Evolutionary conservation across 64 coral and sea anemone genomes (phyloP).

Genomic region (Astreopora myriophthalma): DNA sequence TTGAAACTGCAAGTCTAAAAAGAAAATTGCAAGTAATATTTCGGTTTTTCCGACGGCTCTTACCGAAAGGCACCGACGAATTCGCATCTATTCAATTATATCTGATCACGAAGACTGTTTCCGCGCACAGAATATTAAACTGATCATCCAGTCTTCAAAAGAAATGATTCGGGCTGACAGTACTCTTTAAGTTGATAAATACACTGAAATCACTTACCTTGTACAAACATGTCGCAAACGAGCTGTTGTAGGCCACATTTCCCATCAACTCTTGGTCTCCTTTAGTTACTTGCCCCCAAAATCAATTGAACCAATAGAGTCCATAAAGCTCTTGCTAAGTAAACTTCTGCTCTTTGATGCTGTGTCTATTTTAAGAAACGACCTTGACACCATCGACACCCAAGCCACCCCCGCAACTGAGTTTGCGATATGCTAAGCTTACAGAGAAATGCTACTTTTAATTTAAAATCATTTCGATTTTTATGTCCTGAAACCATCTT

Average conservation of each 20-base stretch:
- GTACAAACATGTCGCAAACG: background rate
- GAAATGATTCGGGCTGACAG: background rate
- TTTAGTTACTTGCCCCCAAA: background rate
- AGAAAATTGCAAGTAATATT: background rate
- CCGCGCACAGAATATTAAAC: too few relatives aligned
- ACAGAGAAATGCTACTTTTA: too few relatives aligned
- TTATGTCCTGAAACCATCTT: too few relatives aligned
- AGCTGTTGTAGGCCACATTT: slow-evolving; percentile 1
- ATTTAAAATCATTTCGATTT: too few relatives aligned
- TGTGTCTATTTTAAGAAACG: too few relatives aligned
- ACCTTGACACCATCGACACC: too few relatives aligned
- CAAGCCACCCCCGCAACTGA: too few relatives aligned
- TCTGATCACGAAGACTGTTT: too few relatives aligned
- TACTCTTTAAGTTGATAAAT: background rate
- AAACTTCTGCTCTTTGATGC: background rate
- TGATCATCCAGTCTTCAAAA: too few relatives aligned
- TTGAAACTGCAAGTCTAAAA: too few relatives aligned
- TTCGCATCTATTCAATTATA: background rate
- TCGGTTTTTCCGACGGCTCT: background rate
- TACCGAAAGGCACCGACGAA: background rate
- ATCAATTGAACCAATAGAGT: background rate
- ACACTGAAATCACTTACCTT: background rate
- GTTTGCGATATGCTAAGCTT: too few relatives aligned
- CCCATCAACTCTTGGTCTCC: background rate
- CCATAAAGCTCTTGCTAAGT: background rate